Evolutionary conservation across 2,888 invertebrate species (phyloP).

Genomic region (Caenorhabditis afra): DNA sequence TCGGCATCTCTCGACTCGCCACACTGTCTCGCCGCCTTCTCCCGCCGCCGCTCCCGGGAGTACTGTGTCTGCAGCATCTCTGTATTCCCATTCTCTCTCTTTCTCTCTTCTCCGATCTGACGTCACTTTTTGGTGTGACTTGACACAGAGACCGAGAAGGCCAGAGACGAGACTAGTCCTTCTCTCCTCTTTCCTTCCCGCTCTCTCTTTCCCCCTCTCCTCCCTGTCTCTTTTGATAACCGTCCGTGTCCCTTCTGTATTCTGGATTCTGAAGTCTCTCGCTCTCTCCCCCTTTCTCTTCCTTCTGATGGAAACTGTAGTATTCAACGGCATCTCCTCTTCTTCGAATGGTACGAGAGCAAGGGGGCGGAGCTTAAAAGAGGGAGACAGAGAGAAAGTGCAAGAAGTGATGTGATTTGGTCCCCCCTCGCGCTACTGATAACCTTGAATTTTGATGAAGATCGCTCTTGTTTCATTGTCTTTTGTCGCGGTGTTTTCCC

Average conservation of each 20-base stretch:
- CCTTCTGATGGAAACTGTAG: constrained; percentile 27
- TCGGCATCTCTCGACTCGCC: neutral
- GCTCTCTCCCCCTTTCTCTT: too few species aligned
- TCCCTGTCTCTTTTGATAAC: constrained; percentile 11
- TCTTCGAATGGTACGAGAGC: constrained; percentile 27
- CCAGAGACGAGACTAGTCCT: constrained; percentile 44
- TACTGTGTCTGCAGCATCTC: constrained; percentile 13
- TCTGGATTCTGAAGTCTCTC: neutral
- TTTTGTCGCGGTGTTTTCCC: too few species aligned
- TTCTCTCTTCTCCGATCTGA: constrained; percentile 34
- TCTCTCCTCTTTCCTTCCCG: constrained; percentile 3
- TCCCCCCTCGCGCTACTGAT: too few species aligned
- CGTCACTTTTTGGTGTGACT: constrained; percentile 40
- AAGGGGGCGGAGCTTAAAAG: constrained; percentile 5
- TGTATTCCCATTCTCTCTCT: neutral
- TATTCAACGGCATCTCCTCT: constrained; percentile 47
- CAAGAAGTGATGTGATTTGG: too few species aligned
- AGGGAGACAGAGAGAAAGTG: neutral
- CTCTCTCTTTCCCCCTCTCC: constrained; percentile 8
- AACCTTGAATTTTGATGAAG: too few species aligned
- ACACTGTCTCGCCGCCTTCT: neutral
- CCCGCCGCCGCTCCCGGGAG: neutral
- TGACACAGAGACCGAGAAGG: constrained; percentile 41
- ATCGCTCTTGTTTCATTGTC: too few species aligned
- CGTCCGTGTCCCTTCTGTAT: constrained; percentile 9